Evolutionary conservation across 2,113 vertebrate genomes (phyloP), one percentile per base, ranked within the genome.

Genomic region (Salvelinus fontinalis): DNA sequence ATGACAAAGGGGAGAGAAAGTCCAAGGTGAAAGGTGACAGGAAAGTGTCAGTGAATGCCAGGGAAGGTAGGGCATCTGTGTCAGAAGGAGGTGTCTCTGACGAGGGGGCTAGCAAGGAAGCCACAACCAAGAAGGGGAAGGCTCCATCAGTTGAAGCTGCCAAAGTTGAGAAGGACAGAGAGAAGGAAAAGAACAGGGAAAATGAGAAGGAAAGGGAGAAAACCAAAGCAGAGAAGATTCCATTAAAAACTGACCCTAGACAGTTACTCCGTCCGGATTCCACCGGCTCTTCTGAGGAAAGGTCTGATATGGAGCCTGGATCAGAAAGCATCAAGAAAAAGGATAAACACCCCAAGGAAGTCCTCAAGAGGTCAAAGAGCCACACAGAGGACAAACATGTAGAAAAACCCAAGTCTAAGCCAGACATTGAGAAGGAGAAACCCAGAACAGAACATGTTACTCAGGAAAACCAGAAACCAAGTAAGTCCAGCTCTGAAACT

Each of bases 1-100:
- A 98, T 70, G 97, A 98, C 22, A 96, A 93, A 90, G 74, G 83
- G 8, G 97, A 98, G 83, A 94, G 93, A 74, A 99, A 95, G 85
- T 89, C 82, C n/a, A 99, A 96, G 81, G 90, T 93, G 29, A 94
- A 95, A 90, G 94, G 80, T 67, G 97, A 99, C 69, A 93, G 93
- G 86, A 98, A 95, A 86, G 62, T 87, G 39, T 89, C 91, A 0
- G 78, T 87, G 66, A 85, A 89, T 5, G 83, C 89, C 71, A 95
- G 91, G 91, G 97, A 98, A 71, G 92, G 88, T 20, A 89, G 87
- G 29, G 88, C 87, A 76, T 90, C 78, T 34, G 27, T 83, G 4
- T 80, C 85, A 39, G 95, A 96, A 54, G 75, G 92, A 92, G 9
- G 89, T 85, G 31, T 75, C 83, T 18, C 83, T 18, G 86, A 98